Conservation (phyloP, 2,888 invertebrate species). For the Cyaniris semiargus region DNA sequence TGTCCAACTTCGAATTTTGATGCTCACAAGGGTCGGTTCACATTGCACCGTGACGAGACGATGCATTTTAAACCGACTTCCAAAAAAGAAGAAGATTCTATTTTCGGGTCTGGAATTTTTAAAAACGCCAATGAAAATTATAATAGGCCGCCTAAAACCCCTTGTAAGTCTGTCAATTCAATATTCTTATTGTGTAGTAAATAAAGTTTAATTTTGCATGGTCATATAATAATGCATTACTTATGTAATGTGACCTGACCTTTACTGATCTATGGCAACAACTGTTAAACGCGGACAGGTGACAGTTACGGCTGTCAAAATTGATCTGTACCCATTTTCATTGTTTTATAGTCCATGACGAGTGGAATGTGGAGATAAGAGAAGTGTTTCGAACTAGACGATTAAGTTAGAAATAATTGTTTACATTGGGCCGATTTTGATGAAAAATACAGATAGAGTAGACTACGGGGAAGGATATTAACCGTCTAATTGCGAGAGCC, state of each 20-base stretch:
- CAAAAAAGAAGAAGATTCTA: too few relatives aligned
- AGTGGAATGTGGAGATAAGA: not conserved
- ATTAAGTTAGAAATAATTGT: not conserved
- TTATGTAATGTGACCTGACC: not conserved
- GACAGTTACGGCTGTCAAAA: not conserved
- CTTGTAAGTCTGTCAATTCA: too few relatives aligned
- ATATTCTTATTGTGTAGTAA: too few relatives aligned
- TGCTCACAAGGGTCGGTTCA: too few relatives aligned
- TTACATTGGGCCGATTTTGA: not conserved
- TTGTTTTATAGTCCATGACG: not conserved
- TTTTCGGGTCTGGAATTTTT: too few relatives aligned
- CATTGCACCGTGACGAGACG: not conserved
- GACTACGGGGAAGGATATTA: too few relatives aligned
- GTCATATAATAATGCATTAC: not conserved
- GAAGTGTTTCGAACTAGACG: not conserved
- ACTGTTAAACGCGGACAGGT: constrained; percentile 7
- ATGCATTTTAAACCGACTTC: not conserved
- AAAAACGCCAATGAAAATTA: too few relatives aligned
- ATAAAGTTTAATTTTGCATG: not conserved
- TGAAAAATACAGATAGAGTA: too few relatives aligned
- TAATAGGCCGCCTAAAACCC: too few relatives aligned
- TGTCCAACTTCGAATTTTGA: constrained; percentile 13
- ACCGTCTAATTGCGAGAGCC: too few relatives aligned
- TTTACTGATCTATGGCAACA: not conserved
- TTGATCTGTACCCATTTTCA: not conserved